Evolutionary conservation across 2,113 vertebrate species (phyloP).

Genomic region (Corydoras maculifer): DNA sequence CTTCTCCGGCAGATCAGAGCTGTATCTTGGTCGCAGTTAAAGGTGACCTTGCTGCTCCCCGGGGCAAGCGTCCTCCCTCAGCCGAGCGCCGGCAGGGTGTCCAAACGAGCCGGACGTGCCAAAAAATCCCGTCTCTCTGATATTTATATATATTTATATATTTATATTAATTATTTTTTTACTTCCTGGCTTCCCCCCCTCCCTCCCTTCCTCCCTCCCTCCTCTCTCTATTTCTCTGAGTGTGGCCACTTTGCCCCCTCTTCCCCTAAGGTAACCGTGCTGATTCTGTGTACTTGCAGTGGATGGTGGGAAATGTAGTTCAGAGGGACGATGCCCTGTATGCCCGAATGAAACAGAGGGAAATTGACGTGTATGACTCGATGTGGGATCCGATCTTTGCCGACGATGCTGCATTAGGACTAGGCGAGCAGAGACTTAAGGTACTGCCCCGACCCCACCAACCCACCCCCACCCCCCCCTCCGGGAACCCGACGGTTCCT

Average conservation of each 20-base stretch:
- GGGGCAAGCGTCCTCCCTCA: constrained; percentile 54
- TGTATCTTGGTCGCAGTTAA: constrained; percentile 48
- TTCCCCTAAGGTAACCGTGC: constrained; percentile 68
- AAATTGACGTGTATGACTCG: constrained; percentile 80
- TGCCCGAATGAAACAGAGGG: constrained; percentile 84
- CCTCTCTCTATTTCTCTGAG: constrained; percentile 59
- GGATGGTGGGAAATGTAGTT: constrained; percentile 81
- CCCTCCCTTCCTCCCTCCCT: constrained; percentile 28
- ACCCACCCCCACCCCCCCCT: too few relatives aligned
- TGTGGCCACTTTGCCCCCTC: constrained; percentile 59
- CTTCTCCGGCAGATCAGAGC: constrained; percentile 29
- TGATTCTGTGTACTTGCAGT: constrained; percentile 82
- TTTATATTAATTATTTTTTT: background rate
- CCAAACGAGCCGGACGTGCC: constrained; percentile 56
- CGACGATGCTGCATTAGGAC: constrained; percentile 79
- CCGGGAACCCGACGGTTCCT: constrained; percentile 52
- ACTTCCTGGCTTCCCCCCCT: constrained; percentile 14
- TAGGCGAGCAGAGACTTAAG: constrained; percentile 80
- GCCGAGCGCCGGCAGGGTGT: constrained; percentile 51
- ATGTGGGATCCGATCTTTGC: constrained; percentile 81
- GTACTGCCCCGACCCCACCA: constrained; percentile 63
- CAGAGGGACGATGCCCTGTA: constrained; percentile 81
- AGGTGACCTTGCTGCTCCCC: constrained; percentile 53
- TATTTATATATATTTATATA: background rate
- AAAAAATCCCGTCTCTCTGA: constrained; percentile 20